Percentiles rank a stretch among this genome's conserved stretches.
phyloP scores from a whole-genome alignment of 1,140 invertebrate genomes.

The Bombus affinis region DNA sequence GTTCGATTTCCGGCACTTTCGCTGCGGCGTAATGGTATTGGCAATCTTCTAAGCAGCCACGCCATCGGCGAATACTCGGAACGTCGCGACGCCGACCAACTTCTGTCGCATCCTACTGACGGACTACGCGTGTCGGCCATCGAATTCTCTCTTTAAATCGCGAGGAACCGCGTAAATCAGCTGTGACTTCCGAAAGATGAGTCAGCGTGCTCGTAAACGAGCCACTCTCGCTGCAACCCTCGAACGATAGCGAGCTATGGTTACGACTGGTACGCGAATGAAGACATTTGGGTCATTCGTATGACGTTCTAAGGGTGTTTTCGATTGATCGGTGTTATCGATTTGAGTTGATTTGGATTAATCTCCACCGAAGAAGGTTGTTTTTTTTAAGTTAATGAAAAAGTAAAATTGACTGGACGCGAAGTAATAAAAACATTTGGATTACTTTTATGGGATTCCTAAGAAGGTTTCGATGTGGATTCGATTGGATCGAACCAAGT shows the following conservation, averaged over 20 bases:
- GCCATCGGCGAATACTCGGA: background rate
- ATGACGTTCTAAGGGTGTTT: background rate
- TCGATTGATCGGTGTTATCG: too few species aligned
- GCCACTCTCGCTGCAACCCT: background rate
- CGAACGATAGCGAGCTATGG: background rate
- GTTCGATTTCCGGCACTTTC: slow-evolving; percentile 48
- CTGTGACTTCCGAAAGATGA: slow-evolving; percentile 1
- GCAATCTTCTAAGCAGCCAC: slow-evolving; percentile 51
- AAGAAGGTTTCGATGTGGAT: too few species aligned
- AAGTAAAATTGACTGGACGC: too few species aligned
- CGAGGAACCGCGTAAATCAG: slow-evolving; percentile 52
- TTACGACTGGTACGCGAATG: background rate
- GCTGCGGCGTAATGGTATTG: slow-evolving; percentile 66
- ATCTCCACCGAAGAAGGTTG: too few species aligned
- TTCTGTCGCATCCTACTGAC: slow-evolving; percentile 43
- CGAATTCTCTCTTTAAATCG: slow-evolving; percentile 42
- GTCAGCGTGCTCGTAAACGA: slow-evolving; percentile 48
- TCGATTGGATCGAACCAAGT: too few species aligned
- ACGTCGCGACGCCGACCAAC: slow-evolving; percentile 24
- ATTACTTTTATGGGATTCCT: too few species aligned
- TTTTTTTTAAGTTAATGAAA: too few species aligned
- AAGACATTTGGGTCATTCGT: background rate
- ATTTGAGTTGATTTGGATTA: background rate
- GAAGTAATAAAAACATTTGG: too few species aligned
- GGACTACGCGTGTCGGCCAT: background rate